These are phyloP conservation scores for Cyclura pinguis DNA, from an alignment of 2,797 vertebrate genomes.

Conservation along the genomic window DNA sequence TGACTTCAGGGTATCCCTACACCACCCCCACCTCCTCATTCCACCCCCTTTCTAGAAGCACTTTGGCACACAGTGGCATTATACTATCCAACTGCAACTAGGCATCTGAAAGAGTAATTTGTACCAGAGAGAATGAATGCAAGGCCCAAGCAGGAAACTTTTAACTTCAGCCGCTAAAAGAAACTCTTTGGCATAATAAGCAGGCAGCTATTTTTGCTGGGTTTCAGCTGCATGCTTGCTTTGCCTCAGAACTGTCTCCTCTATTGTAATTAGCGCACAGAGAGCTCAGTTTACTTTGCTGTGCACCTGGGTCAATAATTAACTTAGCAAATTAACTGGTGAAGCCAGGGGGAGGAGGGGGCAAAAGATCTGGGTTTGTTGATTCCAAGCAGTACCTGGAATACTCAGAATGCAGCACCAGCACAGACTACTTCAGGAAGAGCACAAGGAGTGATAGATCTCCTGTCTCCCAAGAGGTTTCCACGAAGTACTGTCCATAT, in stretches of 20 bases:
- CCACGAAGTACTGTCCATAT: not conserved
- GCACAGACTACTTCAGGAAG: not conserved
- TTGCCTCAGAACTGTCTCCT: constrained; percentile 10
- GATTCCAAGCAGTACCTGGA: not conserved
- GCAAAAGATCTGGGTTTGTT: constrained; percentile 1
- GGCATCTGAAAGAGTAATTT: not conserved
- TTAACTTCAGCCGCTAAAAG: not conserved
- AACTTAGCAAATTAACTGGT: constrained; percentile 29
- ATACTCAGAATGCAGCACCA: not conserved
- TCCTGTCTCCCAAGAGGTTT: not conserved
- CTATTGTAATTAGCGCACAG: constrained; percentile 25
- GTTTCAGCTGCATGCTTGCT: not conserved
- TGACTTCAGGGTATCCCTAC: not conserved
- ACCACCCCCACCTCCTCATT: not conserved
- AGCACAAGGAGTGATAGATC: not conserved
- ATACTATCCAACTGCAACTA: not conserved
- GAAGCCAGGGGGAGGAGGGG: constrained; percentile 5
- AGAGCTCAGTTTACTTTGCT: not conserved
- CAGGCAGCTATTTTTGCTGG: not conserved
- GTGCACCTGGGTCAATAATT: constrained; percentile 38
- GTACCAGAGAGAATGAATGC: not conserved
- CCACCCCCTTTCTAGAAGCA: not conserved
- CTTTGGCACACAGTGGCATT: not conserved
- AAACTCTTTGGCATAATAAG: constrained; percentile 11
- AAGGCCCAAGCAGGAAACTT: constrained; percentile 8